phyloP scores from a whole-genome alignment of 2,888 invertebrate species.

The Lacanobia wlatinum region DNA sequence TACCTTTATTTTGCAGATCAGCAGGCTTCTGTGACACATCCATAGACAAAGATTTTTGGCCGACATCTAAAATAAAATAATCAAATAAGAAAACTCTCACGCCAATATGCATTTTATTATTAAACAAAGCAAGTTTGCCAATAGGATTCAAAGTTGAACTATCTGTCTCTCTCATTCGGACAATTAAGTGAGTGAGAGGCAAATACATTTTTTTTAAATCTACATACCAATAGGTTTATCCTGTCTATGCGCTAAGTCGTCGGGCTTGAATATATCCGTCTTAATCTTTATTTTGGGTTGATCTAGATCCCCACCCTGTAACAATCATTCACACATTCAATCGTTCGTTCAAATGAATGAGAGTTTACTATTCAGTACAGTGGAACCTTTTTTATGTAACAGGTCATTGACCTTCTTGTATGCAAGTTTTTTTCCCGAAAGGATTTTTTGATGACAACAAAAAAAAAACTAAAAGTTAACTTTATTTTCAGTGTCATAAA shows the following conservation, averaged over 20 bases:
- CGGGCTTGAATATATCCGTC: conserved; percentile 89
- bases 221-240: conserved; percentile 76
- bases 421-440: no score
- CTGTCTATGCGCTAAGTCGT: conserved; percentile 82
- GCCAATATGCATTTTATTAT: no score
- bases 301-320: conserved; percentile 84
- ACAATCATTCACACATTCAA: conserved; percentile 33
- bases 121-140: no score
- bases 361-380: conserved; percentile 10
- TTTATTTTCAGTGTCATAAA: background rate
- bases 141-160: background rate
- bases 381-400: conserved; percentile 34
- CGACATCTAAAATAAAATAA: conserved; percentile 71
- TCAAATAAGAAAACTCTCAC: no score
- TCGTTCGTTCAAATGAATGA: conserved; percentile 23
- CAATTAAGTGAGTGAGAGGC: background rate
- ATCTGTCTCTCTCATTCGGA: background rate
- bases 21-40: conserved; percentile 75
- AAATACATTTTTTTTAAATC: background rate
- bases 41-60: conserved; percentile 72
- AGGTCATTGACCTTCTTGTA: background rate
- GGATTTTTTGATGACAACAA: background rate
- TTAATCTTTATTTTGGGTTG: conserved; percentile 90
- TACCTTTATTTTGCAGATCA: conserved; percentile 79
- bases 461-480: conserved; percentile 10